These are phyloP conservation scores for Musca vetustissima DNA, from an alignment of 1,140 invertebrate genomes.

Conservation along the genomic window DNA sequence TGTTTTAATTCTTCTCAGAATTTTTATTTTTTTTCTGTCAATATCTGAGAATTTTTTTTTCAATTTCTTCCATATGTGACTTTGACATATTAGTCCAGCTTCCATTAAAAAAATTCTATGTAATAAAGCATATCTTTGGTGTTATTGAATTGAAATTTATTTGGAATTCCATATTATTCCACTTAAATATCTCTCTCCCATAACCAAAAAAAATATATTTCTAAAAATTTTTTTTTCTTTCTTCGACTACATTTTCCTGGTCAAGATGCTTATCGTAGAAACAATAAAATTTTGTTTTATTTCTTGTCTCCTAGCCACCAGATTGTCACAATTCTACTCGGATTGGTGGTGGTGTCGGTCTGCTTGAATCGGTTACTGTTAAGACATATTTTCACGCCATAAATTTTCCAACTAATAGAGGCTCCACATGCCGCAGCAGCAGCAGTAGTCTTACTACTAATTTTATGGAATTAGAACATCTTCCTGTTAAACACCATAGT, in stretches of 20 bases:
- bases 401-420: slow-evolving; percentile 10
- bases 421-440: background rate
- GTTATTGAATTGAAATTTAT: background rate
- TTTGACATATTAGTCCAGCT: too few species aligned
- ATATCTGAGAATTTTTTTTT: too few species aligned
- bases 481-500: background rate
- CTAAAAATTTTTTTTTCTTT: background rate
- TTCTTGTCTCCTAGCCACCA: background rate
- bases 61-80: too few species aligned
- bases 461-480: slow-evolving; percentile 16
- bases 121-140: slow-evolving; percentile 8
- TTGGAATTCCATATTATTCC: background rate
- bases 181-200: background rate
- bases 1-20: too few species aligned
- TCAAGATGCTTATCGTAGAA: background rate
- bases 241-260: background rate
- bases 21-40: too few species aligned
- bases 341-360: too few species aligned
- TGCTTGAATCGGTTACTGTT: too few species aligned
- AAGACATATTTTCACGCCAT: slow-evolving; percentile 23
- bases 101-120: background rate
- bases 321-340: background rate
- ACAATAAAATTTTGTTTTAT: slow-evolving; percentile 18
- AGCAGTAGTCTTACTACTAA: background rate
- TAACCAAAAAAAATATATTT: background rate